A percentile compares a stretch with the other conserved stretches of the same genome.
phyloP scores from a whole-genome alignment of 2,888 invertebrate species.

The Noctua janthe region DNA sequence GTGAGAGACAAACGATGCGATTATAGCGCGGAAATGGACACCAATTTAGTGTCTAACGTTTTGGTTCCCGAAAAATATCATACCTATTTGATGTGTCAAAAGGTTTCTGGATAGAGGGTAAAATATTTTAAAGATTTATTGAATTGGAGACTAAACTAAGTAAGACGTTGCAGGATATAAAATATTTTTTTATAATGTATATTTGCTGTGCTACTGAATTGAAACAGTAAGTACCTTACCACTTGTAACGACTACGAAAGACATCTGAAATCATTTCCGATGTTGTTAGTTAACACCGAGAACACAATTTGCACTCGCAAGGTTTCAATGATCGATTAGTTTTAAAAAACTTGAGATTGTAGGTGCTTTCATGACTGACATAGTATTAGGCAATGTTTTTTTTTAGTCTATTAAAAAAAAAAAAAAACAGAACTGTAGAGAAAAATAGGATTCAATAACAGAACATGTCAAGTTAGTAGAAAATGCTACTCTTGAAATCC shows the following conservation, averaged over 20 bases:
- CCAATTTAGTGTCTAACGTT: slow-evolving; percentile 68
- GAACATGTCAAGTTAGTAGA: background rate
- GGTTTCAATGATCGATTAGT: background rate
- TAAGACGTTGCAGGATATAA: background rate
- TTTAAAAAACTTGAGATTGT: background rate
- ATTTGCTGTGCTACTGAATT: background rate
- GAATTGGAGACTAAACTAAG: background rate
- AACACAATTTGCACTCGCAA: background rate
- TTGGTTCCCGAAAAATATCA: slow-evolving; percentile 45
- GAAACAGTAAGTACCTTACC: background rate
- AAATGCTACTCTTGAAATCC: background rate
- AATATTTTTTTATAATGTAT: background rate
- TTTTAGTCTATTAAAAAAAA: too few species aligned
- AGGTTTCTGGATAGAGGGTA: background rate
- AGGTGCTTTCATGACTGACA: background rate
- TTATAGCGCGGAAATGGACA: slow-evolving; percentile 77
- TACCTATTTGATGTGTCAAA: slow-evolving; percentile 37
- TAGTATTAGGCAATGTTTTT: background rate
- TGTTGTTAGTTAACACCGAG: background rate
- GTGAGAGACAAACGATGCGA: slow-evolving; percentile 79
- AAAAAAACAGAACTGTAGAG: too few species aligned
- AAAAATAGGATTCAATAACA: background rate
- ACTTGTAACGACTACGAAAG: background rate
- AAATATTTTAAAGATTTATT: background rate
- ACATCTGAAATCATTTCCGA: background rate